Evolutionary conservation across 2,113 vertebrate genomes (phyloP).

Genomic region (Anthoscopus minutus): DNA sequence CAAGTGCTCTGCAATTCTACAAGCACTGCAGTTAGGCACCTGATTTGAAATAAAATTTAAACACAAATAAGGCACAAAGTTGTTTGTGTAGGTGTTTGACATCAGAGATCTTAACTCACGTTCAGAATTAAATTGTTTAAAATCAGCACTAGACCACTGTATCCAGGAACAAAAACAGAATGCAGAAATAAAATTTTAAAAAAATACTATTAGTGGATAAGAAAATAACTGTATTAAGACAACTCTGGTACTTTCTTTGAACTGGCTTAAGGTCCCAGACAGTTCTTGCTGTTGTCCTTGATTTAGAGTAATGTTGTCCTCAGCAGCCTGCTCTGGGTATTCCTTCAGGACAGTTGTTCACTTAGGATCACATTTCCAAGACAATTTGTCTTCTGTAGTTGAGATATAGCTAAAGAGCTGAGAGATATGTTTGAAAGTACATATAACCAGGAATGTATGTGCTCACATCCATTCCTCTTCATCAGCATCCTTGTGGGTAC

Average conservation of each 20-base stretch:
- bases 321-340: background rate
- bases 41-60: background rate
- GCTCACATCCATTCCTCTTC: background rate
- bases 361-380: background rate
- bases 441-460: background rate
- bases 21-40: background rate
- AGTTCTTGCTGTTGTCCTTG: background rate
- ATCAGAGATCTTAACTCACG: background rate
- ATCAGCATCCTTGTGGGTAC: background rate
- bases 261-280: background rate
- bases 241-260: background rate
- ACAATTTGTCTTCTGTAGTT: background rate
- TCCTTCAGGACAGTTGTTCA: background rate
- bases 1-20: background rate
- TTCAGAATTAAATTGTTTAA: constrained; percentile 21
- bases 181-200: background rate
- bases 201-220: background rate
- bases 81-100: background rate
- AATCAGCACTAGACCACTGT: background rate
- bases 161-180: background rate
- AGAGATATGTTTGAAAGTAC: background rate
- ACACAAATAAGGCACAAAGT: background rate
- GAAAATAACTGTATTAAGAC: background rate
- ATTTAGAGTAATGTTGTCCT: background rate
- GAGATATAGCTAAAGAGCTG: background rate